These are phyloP conservation scores for Epinotia bilunana DNA, from an alignment of 2,888 invertebrate species.

Conservation along the genomic window DNA sequence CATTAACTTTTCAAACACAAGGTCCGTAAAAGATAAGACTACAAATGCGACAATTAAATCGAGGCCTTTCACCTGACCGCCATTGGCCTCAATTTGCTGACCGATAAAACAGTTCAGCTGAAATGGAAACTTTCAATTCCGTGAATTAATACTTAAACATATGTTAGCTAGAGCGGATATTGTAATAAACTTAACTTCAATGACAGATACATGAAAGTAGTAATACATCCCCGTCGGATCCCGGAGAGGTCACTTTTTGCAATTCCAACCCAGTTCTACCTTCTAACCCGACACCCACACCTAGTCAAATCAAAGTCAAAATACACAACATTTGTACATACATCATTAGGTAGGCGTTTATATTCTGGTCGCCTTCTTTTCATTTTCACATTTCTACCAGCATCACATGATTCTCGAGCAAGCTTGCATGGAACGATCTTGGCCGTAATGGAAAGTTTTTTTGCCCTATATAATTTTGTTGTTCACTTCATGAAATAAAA, in stretches of 20 bases:
- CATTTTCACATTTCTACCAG: background rate
- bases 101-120: conserved; percentile 37
- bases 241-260: too few relatives aligned
- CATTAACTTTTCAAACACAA: conserved; percentile 28
- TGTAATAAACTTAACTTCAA: background rate
- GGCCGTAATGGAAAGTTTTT: background rate
- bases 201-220: background rate
- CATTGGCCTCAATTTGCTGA: conserved; percentile 52
- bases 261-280: too few relatives aligned
- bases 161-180: background rate
- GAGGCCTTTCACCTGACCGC: conserved; percentile 49
- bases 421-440: background rate
- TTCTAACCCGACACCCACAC: too few relatives aligned
- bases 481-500: background rate
- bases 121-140: conserved; percentile 35
- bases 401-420: conserved; percentile 1
- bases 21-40: conserved; percentile 21
- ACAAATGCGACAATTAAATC: conserved; percentile 18
- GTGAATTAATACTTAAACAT: conserved; percentile 7
- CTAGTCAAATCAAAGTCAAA: too few relatives aligned
- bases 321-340: too few relatives aligned
- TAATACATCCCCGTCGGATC: too few relatives aligned
- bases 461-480: background rate
- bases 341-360: too few relatives aligned
- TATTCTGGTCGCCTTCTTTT: background rate